Evolutionary conservation across 2,888 invertebrate genomes (phyloP).

Genomic region (Sclerodermus sp.): DNA sequence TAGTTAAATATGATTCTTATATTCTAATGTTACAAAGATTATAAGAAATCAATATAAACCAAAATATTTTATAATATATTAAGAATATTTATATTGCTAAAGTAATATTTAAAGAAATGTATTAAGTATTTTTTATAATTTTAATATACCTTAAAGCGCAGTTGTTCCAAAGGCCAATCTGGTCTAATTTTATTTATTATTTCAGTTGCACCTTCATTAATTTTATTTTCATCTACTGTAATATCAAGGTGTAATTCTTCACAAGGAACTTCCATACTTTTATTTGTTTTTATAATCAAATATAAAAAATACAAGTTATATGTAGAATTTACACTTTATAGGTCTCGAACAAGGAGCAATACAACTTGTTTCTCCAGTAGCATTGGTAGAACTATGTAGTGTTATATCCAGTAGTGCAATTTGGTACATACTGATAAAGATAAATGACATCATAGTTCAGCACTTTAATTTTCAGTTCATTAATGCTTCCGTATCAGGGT

Average conservation of each 20-base stretch:
- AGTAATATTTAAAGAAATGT: background rate
- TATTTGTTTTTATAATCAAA: background rate
- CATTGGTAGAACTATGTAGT: conserved; percentile 11
- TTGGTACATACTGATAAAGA: conserved; percentile 17
- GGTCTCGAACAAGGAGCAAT: background rate
- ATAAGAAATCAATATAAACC: no score
- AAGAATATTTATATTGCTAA: background rate
- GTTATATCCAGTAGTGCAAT: background rate
- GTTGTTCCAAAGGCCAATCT: conserved; percentile 66
- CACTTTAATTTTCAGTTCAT: no score
- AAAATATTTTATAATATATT: conserved; percentile 2
- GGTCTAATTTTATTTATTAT: conserved; percentile 72
- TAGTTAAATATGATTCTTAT: no score
- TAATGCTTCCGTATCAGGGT: no score
- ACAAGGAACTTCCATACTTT: conserved; percentile 25
- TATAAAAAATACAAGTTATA: background rate
- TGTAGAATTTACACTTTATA: background rate
- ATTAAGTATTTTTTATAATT: background rate
- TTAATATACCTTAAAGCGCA: conserved; percentile 71
- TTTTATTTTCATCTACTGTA: conserved; percentile 68
- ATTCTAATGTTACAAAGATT: no score
- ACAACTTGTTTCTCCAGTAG: background rate
- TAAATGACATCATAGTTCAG: conserved; percentile 10
- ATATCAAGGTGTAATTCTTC: conserved; percentile 61
- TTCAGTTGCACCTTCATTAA: conserved; percentile 68